phyloP scores from a whole-genome alignment of 2,888 invertebrate genomes.

The Psylliodes chrysocephalus region DNA sequence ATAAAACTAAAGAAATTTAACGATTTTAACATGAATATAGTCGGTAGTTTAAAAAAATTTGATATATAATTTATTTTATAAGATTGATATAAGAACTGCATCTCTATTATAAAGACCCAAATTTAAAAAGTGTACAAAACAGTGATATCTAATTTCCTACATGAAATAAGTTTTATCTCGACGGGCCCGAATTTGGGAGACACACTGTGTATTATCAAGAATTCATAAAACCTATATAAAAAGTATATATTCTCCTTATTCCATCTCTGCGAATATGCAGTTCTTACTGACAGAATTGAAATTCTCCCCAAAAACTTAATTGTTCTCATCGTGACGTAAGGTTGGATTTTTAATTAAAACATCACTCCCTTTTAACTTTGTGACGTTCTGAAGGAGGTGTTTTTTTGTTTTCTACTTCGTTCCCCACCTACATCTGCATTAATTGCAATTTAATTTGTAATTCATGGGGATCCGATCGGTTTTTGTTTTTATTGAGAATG shows the following conservation, averaged over 20 bases:
- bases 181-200: too few species aligned
- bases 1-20: too few species aligned
- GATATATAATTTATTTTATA: too few species aligned
- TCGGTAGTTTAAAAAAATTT: too few species aligned
- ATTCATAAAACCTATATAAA: too few species aligned
- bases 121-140: too few species aligned
- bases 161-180: too few species aligned
- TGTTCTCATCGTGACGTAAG: conserved; percentile 50
- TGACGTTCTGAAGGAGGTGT: conserved; percentile 34
- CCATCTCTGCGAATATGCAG: not conserved
- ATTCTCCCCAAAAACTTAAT: conserved; percentile 47
- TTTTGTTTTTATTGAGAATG: not conserved
- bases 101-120: too few species aligned
- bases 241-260: not conserved
- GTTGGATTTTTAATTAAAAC: conserved; percentile 53
- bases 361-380: conserved; percentile 39
- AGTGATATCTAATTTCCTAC: too few species aligned
- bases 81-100: too few species aligned
- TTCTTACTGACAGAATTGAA: conserved; percentile 44
- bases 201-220: too few species aligned
- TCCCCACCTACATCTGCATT: conserved; percentile 14
- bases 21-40: too few species aligned
- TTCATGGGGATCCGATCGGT: conserved; percentile 18
- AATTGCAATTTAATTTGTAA: conserved; percentile 32
- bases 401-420: conserved; percentile 23